phyloP scores from a whole-genome alignment of 2,113 vertebrate species.

The Festucalex cinctus region DNA sequence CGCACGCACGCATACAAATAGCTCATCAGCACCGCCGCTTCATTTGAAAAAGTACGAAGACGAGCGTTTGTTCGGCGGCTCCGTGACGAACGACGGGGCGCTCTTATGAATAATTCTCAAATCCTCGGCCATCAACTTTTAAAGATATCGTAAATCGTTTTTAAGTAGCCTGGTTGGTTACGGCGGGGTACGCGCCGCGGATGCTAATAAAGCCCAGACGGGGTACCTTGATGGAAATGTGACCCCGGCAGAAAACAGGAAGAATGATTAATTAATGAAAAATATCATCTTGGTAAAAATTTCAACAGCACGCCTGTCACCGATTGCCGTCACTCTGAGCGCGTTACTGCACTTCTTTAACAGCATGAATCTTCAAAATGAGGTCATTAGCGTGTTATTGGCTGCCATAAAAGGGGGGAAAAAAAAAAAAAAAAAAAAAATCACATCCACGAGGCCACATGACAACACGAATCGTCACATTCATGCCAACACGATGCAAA shows the following conservation, averaged over 20 bases:
- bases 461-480: background rate
- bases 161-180: slow-evolving; percentile 76
- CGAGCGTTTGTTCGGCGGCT: slow-evolving; percentile 64
- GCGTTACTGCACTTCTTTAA: slow-evolving; percentile 13
- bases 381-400: slow-evolving; percentile 8
- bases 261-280: slow-evolving; percentile 77
- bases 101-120: slow-evolving; percentile 80
- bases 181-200: slow-evolving; percentile 41
- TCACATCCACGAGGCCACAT: background rate
- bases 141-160: slow-evolving; percentile 76
- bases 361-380: slow-evolving; percentile 29
- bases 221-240: slow-evolving; percentile 62
- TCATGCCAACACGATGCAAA: background rate
- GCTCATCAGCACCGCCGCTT: slow-evolving; percentile 61
- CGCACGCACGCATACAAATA: slow-evolving; percentile 62
- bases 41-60: slow-evolving; percentile 73
- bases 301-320: background rate
- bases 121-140: slow-evolving; percentile 74
- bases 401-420: background rate
- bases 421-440: too few species aligned
- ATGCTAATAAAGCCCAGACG: slow-evolving; percentile 63
- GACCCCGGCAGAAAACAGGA: slow-evolving; percentile 70
- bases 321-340: background rate
- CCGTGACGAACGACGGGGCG: slow-evolving; percentile 66
- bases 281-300: background rate